Percentiles rank a stretch among this genome's conserved stretches.
phyloP scores from a whole-genome alignment of 2,113 vertebrate species.

The Muntiacus reevesi region DNA sequence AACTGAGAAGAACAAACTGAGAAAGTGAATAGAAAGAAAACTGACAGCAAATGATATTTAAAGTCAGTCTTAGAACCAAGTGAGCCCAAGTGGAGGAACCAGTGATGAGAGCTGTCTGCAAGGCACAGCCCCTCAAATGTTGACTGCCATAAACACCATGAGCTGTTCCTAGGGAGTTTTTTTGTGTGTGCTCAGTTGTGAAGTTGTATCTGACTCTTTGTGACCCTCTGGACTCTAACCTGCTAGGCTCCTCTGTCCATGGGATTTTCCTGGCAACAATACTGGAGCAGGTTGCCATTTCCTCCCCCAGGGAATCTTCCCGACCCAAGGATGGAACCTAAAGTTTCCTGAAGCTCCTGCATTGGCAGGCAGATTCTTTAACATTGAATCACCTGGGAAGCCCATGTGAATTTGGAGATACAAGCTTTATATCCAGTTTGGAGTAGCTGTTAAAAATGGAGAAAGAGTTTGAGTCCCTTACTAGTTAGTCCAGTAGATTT shows the following conservation, averaged over 20 bases:
- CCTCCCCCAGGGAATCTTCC: no score
- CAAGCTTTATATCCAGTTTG: neutral
- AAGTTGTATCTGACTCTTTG: no score
- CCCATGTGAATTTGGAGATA: neutral
- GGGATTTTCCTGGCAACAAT: no score
- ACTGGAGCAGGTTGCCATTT: no score
- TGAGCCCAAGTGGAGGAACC: neutral
- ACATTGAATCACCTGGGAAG: no score
- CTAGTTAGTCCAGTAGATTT: neutral
- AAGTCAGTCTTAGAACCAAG: neutral
- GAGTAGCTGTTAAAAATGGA: neutral
- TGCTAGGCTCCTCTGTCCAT: no score
- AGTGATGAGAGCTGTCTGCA: neutral
- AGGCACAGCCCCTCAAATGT: neutral
- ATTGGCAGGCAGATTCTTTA: no score
- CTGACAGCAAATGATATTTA: neutral
- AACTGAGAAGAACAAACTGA: neutral
- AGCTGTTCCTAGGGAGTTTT: neutral
- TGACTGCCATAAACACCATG: neutral
- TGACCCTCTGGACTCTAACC: no score
- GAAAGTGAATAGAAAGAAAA: neutral
- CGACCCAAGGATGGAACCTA: no score
- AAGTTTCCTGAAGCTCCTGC: no score
- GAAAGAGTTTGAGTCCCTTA: neutral
- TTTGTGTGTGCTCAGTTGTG: no score